Conservation (phyloP, 2,888 invertebrate species). For the Acheta domesticus region DNA sequence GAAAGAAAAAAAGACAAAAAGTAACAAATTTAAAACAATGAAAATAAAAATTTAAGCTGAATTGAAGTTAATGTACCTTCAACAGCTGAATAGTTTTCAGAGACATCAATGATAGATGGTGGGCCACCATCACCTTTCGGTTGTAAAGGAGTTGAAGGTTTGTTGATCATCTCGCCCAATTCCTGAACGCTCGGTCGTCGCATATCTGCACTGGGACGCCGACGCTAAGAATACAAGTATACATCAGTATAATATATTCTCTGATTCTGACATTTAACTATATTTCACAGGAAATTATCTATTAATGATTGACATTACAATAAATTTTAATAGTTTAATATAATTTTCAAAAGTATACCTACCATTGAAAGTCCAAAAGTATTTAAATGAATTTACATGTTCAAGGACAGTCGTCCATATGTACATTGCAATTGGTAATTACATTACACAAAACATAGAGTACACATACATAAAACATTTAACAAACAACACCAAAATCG, state of each 20-base stretch:
- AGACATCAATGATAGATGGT: conserved; percentile 86
- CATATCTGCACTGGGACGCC: conserved; percentile 87
- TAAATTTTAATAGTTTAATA: neutral
- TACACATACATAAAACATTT: conserved; percentile 35
- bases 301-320: neutral
- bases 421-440: neutral
- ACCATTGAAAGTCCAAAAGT: neutral
- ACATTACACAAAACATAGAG: conserved; percentile 18
- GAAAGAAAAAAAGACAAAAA: too few relatives aligned
- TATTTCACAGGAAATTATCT: neutral
- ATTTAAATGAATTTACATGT: too few relatives aligned
- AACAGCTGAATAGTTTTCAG: conserved; percentile 92
- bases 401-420: neutral
- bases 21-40: too few relatives aligned
- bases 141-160: conserved; percentile 84
- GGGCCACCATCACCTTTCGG: conserved; percentile 77
- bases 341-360: conserved; percentile 3
- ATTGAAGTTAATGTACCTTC: conserved; percentile 73
- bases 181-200: conserved; percentile 87
- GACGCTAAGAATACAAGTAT: conserved; percentile 52
- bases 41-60: neutral
- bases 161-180: conserved; percentile 84
- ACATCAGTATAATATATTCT: neutral
- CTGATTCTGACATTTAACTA: neutral
- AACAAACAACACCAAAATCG: neutral